Conservation (phyloP, 2,888 invertebrate genomes). For the Ceriagrion tenellum region DNA sequence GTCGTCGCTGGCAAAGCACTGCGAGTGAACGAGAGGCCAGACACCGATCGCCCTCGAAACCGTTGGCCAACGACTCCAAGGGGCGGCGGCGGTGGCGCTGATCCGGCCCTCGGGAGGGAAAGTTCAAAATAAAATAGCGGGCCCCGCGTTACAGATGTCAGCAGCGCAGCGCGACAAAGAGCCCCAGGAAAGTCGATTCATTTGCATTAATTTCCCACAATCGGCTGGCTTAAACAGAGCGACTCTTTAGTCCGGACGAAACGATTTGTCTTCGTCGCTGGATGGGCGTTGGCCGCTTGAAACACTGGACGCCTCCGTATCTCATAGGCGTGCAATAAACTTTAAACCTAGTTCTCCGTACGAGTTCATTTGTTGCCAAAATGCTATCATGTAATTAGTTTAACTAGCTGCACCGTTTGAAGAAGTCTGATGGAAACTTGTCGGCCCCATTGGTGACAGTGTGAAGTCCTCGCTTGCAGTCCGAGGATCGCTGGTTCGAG, state of each 20-base stretch:
- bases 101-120: not conserved
- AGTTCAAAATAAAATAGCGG: not conserved
- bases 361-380: not conserved
- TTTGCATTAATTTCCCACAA: slow-evolving; percentile 18
- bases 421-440: no score
- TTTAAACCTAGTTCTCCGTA: not conserved
- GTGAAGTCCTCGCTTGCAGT: no score
- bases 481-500: no score
- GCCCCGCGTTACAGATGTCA: not conserved
- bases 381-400: not conserved
- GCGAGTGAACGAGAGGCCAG: no score
- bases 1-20: not conserved
- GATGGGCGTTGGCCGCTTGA: slow-evolving; percentile 5
- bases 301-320: not conserved
- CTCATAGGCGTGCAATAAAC: not conserved
- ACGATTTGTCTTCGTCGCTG: not conserved
- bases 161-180: not conserved
- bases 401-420: not conserved
- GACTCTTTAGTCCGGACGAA: not conserved
- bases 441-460: no score
- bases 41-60: no score
- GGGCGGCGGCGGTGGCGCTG: no score
- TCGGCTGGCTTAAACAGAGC: not conserved
- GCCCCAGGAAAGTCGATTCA: not conserved
- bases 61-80: no score